Evolutionary conservation across 2,113 vertebrate genomes (phyloP).

Genomic region (Mormyrus iriodes): DNA sequence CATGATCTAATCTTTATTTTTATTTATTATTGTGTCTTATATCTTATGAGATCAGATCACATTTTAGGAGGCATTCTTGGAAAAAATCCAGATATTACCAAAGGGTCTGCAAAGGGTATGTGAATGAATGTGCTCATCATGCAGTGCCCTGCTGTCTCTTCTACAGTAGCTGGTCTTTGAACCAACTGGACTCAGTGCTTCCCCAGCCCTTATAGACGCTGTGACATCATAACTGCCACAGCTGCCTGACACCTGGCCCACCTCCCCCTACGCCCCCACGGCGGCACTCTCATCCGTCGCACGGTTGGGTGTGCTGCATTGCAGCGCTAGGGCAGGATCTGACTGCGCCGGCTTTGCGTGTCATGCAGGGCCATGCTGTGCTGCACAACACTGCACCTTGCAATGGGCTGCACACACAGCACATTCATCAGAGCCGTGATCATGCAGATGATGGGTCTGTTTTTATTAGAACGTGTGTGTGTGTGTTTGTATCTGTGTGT

Average conservation of each 20-base stretch:
- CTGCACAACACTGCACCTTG: neutral
- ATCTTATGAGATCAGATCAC: neutral
- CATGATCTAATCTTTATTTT: neutral
- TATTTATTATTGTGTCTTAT: neutral
- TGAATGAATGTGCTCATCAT: neutral
- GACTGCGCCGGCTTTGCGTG: neutral
- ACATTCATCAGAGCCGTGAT: neutral
- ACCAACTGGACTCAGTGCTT: neutral
- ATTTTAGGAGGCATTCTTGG: neutral
- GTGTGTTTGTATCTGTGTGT: neutral
- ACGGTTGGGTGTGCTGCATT: neutral
- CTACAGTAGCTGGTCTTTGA: neutral
- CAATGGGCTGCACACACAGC: neutral
- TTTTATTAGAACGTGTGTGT: neutral
- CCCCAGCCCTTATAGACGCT: neutral
- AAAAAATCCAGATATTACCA: neutral
- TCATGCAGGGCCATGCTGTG: neutral
- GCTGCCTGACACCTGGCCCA: neutral
- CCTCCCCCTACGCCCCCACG: neutral
- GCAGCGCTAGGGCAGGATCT: neutral
- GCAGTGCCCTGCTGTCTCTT: neutral
- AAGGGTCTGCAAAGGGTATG: neutral
- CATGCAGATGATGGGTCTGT: too few species aligned
- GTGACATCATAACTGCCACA: neutral
- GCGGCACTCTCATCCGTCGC: constrained; percentile 5